Conservation (phyloP, 2,888 invertebrate genomes). For the Synanthedon andrenaeformis region DNA sequence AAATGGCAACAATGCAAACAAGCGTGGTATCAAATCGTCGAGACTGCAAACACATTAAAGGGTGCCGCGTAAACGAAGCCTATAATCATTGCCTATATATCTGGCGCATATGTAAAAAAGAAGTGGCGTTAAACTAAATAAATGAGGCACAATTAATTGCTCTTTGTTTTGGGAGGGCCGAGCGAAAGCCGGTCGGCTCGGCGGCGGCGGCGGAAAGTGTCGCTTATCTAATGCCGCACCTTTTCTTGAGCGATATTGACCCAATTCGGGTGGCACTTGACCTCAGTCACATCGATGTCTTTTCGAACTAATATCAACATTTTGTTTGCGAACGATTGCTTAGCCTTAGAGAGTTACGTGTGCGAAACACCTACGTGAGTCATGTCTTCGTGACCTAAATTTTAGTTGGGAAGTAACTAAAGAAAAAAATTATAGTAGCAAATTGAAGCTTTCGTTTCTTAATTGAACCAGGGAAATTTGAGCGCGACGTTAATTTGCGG, state of each 20-base stretch:
- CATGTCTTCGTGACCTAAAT: not conserved
- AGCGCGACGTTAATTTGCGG: slow-evolving; percentile 39
- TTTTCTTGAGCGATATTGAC: slow-evolving; percentile 65
- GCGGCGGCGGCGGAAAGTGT: slow-evolving; percentile 57
- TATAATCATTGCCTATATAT: slow-evolving; percentile 59
- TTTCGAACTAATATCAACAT: slow-evolving; percentile 29
- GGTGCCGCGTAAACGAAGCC: slow-evolving; percentile 51
- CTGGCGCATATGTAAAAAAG: slow-evolving; percentile 35
- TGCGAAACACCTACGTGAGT: not conserved
- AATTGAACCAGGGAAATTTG: slow-evolving; percentile 28
- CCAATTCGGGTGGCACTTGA: slow-evolving; percentile 57
- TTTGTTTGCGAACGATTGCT: slow-evolving; percentile 1
- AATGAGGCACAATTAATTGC: slow-evolving; percentile 57
- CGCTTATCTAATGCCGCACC: slow-evolving; percentile 66
- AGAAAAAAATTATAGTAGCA: not conserved
- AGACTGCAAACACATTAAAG: slow-evolving; percentile 65
- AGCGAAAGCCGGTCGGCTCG: slow-evolving; percentile 38
- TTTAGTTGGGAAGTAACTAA: not conserved
- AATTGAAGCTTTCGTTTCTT: slow-evolving; percentile 21
- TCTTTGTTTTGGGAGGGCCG: slow-evolving; percentile 57
- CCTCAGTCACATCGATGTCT: slow-evolving; percentile 40
- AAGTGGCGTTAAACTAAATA: slow-evolving; percentile 42
- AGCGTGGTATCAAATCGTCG: slow-evolving; percentile 62
- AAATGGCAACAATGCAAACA: slow-evolving; percentile 66
- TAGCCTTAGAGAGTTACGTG: not conserved